Base-by-base conservation (phyloP, 1,140 invertebrate genomes). In the Bombus consobrinus region DNA sequence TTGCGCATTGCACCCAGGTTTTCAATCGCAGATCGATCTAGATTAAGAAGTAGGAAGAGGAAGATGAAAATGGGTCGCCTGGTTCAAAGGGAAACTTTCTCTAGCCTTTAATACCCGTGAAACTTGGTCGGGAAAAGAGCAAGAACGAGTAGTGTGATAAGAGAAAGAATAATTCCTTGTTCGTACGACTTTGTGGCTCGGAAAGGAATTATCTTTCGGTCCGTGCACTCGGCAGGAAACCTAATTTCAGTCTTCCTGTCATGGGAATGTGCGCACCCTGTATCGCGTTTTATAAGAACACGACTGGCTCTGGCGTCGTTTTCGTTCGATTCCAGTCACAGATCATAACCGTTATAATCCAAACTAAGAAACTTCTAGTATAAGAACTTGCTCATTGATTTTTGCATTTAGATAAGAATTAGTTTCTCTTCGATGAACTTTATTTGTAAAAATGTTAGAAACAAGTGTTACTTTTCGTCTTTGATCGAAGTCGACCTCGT, bases 201-300 rank as follows among this genome's bases (percentile, higher is more conserved):
- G 83, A 83, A 89, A 78, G 85, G 78, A 88, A 90, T 90, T 91
- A 88, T 90, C 89, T 90, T 88, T 88, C 89, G 89, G 89, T 91
- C 87, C 89, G 87, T 90, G 89, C 90, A 88, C 90, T 90, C 90
- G 89, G 83, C 90, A 83, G 90, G 90, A 90, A 91, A 89, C 90
- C 87, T 91, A 91, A 91, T 91, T 90, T 90, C 90, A 86, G 89
- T 90, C 90, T 90, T 91, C 87, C 90, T 91, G 90, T 89, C 89
- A 86, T 91, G 89, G 88, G 89, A 90, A 90, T 83, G 83, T 68
- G 88, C 88, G 68, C 83, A 87, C 75, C 82, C 86, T 69, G 88
- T 53, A 89, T 85, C 78, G 76, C 39, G 86, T 82, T 85, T 80
- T 83, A 87, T 68, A 72, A 80, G 76, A 87, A 62, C 74, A 43